These are phyloP conservation scores for Sebastolobus alascanus DNA, from an alignment of 2,797 vertebrate genomes.

Conservation along the genomic window DNA sequence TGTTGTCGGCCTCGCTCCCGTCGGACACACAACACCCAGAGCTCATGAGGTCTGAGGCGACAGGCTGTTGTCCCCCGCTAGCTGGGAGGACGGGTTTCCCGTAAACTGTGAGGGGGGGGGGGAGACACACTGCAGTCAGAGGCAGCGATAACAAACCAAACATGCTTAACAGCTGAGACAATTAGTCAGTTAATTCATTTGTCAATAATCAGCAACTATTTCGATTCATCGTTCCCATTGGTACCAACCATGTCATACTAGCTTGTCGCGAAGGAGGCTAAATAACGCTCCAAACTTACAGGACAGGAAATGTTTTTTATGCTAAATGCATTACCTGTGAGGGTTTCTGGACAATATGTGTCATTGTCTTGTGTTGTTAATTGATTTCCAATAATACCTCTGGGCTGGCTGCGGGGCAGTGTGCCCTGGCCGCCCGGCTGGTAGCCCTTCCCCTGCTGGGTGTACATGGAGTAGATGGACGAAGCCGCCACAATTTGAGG, in stretches of 20 bases:
- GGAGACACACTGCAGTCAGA: neutral
- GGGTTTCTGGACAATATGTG: too few species aligned
- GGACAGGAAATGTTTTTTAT: too few species aligned
- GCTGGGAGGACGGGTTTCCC: slow-evolving; percentile 91
- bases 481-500: slow-evolving; percentile 92
- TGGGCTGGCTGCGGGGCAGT: slow-evolving; percentile 84
- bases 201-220: too few species aligned
- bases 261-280: too few species aligned
- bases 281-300: too few species aligned
- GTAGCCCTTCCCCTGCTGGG: slow-evolving; percentile 91
- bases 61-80: slow-evolving; percentile 66
- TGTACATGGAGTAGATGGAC: slow-evolving; percentile 98
- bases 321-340: too few species aligned
- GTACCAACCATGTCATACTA: too few species aligned
- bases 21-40: slow-evolving; percentile 72
- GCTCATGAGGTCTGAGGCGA: slow-evolving; percentile 61
- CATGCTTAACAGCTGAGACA: neutral
- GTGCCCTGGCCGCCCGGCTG: slow-evolving; percentile 88
- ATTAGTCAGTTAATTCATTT: too few species aligned
- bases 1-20: slow-evolving; percentile 72
- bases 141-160: neutral
- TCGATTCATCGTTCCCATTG: rapidly evolving
- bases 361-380: too few species aligned
- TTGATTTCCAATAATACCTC: slow-evolving; percentile 75
- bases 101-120: slow-evolving; percentile 83